Evolutionary conservation across 2,888 invertebrate genomes (phyloP).

Genomic region (Drosophila merina): DNA sequence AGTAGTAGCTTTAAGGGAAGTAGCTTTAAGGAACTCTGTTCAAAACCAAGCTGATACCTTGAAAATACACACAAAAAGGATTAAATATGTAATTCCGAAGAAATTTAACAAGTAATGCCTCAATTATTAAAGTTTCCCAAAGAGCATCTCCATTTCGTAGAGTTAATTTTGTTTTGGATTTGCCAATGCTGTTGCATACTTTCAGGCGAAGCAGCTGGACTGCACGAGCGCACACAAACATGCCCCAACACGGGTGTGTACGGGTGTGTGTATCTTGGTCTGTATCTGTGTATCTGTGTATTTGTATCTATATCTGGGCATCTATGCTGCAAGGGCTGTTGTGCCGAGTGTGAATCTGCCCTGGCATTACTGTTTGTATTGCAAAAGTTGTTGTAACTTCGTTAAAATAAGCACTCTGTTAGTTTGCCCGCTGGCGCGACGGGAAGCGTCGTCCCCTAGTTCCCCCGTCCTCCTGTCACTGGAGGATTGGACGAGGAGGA

Average conservation of each 20-base stretch:
- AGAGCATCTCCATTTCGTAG: conserved; percentile 29
- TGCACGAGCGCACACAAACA: conserved; percentile 17
- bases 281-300: conserved; percentile 19
- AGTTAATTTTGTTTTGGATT: neutral
- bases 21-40: no score
- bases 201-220: conserved; percentile 51
- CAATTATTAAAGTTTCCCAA: neutral
- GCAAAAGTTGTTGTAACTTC: conserved; percentile 79
- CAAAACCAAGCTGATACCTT: no score
- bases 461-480: neutral
- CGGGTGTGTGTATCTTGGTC: conserved; percentile 17
- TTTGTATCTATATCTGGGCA: conserved; percentile 31
- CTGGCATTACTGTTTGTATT: conserved; percentile 79
- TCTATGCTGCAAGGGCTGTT: conserved; percentile 52
- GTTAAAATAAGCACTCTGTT: conserved; percentile 80
- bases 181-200: conserved; percentile 64
- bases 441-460: conserved; percentile 40
- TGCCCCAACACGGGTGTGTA: conserved; percentile 22
- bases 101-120: neutral
- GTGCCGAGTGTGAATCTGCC: conserved; percentile 76
- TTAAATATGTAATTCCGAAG: no score
- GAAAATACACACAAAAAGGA: no score
- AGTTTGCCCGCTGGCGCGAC: conserved; percentile 74
- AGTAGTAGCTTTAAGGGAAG: no score
- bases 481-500: conserved; percentile 3